Evolutionary conservation across 2,888 invertebrate genomes (phyloP), one percentile per base, ranked within the genome.

Genomic region (Scaptomyza parva): DNA sequence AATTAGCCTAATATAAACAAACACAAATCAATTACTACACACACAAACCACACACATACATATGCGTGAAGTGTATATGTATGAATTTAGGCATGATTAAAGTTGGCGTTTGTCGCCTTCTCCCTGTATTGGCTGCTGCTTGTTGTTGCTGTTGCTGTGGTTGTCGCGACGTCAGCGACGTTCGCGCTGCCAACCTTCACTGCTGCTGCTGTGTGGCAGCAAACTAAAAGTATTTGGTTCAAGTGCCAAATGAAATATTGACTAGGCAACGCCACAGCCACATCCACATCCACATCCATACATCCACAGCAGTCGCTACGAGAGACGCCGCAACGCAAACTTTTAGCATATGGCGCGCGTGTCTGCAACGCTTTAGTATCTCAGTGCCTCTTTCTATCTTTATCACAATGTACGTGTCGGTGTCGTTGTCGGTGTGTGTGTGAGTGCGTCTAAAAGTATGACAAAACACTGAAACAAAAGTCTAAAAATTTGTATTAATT

Each of bases 241-340:
- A 88, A 88, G 84, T 84, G 84, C 84, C 84, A 84, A 84, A 77
- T 77, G 78, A 88, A 84, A 86, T 87, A 83, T 83, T 83, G 83
- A 83, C 83, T 78, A 76, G 77, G 83, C 87, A 84, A 78, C 65
- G 70, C 39, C 28, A n/a, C 28, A n/a, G n/a, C n/a, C n/a, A n/a
- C n/a, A n/a, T n/a, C n/a, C n/a, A n/a, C n/a, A n/a, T n/a, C n/a
- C n/a, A n/a, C n/a, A n/a, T n/a, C n/a, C n/a, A n/a, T n/a, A n/a
- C n/a, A n/a, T n/a, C 39, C 28, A n/a, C 28, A 50, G 52, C 28
- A 54, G 44, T 47, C 48, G 72, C 59, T 53, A 28, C 39, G 33
- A 66, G 67, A 75, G 76, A 73, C 71, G 65, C 43, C 24, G 43
- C 44, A 43, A 37, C 41, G 63, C 53, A 57, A 80, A 79, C 83